These are phyloP conservation scores for Thereva unica DNA, from an alignment of 2,888 invertebrate species.

Conservation along the genomic window DNA sequence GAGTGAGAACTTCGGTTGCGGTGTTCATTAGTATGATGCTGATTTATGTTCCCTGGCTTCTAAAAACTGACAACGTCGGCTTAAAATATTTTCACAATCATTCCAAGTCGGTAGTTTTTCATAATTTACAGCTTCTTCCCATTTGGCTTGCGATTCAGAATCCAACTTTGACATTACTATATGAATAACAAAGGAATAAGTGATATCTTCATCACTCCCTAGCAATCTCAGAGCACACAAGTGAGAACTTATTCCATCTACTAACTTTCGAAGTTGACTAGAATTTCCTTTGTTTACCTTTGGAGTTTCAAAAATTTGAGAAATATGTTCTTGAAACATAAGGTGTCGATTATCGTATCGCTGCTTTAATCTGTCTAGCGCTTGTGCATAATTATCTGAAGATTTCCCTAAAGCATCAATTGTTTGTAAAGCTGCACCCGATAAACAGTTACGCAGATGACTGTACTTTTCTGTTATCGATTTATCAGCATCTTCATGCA, in stretches of 20 bases:
- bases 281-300: constrained; percentile 1
- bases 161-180: constrained; percentile 37
- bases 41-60: constrained; percentile 10
- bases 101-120: constrained; percentile 36
- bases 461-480: constrained; percentile 37
- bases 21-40: background rate
- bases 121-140: constrained; percentile 39
- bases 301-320: background rate
- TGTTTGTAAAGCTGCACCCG: constrained; percentile 36
- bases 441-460: constrained; percentile 35
- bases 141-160: constrained; percentile 29
- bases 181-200: constrained; percentile 33
- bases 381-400: background rate
- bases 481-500: background rate
- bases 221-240: background rate
- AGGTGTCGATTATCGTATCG: constrained; percentile 2
- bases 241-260: constrained; percentile 7
- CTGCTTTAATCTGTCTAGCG: background rate
- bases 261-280: background rate
- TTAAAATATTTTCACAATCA: constrained; percentile 31
- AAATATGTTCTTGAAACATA: constrained; percentile 9
- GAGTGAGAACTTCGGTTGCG: background rate
- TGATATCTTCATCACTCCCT: constrained; percentile 25
- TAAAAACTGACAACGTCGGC: constrained; percentile 36
- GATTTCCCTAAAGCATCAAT: background rate